Base-by-base conservation (phyloP, 2,888 invertebrate genomes). In the Eudasyphora cyanicolor region DNA sequence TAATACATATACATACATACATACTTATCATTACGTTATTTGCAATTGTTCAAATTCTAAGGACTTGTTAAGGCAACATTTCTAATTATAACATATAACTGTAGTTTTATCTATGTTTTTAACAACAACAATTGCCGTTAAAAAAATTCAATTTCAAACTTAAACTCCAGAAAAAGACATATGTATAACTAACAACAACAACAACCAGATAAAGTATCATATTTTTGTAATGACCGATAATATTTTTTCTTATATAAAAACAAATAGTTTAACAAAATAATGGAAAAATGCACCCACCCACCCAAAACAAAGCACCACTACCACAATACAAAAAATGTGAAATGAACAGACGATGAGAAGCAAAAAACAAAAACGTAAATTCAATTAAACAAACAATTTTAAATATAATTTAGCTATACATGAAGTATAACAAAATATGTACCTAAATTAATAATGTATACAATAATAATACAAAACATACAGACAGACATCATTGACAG, bases 241-340 rank as follows among this genome's bases (percentile, higher is more conserved):
- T 67, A 35, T 64, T 67, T n/a, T n/a, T 67, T 67, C 67, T 67
- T 67, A 35, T 38, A 7, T 19, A 21, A 35, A 38, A 17, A 24
- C 10, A 57, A 35, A 21, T 21, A 67, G 14, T 32, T 21, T 14
- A 42, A 67, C 17, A 42, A 35, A 38, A 21, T 38, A 42, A 67
- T 1, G 60, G 19, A 64, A 64, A 67, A 42, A 42, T 67, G 67
- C 67, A 67, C 84, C 84, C 84, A 78, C 84, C 84, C 81, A 84
- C 84, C 84, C 84, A 76, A 19, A 35, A 82, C 69, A 74, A 62
- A 67, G 75, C 84, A 84, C 78, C 84, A 84, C 84, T 84, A 84
- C 78, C 78, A 69, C 84, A 76, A 84, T 75, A 67, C 51, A 62
- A n/a, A n/a, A n/a, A 49, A 60, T 38, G 67, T 38, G 67, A 67